A percentile compares a stretch with the other conserved stretches of the same genome.
phyloP scores from a whole-genome alignment of 2,113 vertebrate species.

The Setophaga coronata region DNA sequence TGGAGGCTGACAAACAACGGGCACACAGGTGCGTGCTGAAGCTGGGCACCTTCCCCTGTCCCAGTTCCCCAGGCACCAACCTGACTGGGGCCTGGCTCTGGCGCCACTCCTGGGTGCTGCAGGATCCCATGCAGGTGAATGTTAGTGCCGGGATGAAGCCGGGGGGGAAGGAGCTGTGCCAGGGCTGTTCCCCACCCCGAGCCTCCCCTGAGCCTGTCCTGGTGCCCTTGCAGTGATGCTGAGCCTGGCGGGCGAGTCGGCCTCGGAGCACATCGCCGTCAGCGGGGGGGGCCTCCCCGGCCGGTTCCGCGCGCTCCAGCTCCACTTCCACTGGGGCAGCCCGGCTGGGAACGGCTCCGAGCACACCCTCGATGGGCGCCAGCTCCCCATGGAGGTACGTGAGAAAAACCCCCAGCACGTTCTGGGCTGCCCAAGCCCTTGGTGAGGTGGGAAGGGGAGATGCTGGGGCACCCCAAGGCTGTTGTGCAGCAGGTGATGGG shows the following conservation, averaged over 20 bases:
- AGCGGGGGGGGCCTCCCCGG: constrained; percentile 74
- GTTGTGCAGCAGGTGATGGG: accelerated
- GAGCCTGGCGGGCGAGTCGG: constrained; percentile 48
- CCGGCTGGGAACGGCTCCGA: constrained; percentile 75
- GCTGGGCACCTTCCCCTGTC: not conserved
- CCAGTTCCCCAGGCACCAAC: accelerated
- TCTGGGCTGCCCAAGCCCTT: not conserved
- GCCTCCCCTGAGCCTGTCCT: not conserved
- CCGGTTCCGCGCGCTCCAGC: constrained; percentile 76
- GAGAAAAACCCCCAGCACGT: accelerated
- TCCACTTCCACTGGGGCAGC: constrained; percentile 89
- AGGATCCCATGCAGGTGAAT: accelerated
- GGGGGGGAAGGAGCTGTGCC: not conserved
- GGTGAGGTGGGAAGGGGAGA: not conserved
- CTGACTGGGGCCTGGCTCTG: accelerated
- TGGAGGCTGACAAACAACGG: constrained; percentile 84
- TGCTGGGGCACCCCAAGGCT: not conserved
- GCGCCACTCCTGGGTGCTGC: accelerated
- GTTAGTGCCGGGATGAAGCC: not conserved
- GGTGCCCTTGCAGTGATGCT: constrained; percentile 56
- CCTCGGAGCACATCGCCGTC: constrained; percentile 68
- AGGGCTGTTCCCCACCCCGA: not conserved
- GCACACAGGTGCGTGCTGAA: constrained; percentile 72
- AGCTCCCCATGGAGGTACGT: constrained; percentile 84
- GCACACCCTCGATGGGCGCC: constrained; percentile 79